Percentiles rank a stretch among this genome's conserved stretches.
phyloP scores from a whole-genome alignment of 1,140 invertebrate genomes.

The Drosophila fuyamai region DNA sequence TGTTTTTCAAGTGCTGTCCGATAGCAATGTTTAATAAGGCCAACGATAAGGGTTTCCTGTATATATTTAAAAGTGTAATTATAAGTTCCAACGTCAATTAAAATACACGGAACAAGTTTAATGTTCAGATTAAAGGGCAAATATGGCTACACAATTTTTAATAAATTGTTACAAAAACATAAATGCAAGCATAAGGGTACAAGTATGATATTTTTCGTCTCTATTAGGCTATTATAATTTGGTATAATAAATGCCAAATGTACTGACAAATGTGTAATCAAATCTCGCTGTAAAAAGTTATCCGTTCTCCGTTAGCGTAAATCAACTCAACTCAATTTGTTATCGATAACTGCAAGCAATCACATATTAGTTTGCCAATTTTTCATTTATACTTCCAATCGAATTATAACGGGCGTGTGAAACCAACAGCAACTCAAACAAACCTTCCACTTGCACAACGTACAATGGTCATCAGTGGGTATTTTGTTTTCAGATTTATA shows the following conservation, averaged over 20 bases:
- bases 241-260: too few relatives aligned
- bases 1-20: neutral
- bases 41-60: constrained; percentile 10
- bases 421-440: constrained; percentile 15
- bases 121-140: too few relatives aligned
- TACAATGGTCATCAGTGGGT: neutral
- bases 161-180: too few relatives aligned
- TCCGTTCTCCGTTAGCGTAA: constrained; percentile 7
- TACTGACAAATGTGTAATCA: neutral
- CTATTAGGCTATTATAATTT: too few relatives aligned
- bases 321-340: constrained; percentile 34
- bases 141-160: too few relatives aligned
- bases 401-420: constrained; percentile 39
- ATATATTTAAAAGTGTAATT: too few relatives aligned
- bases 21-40: constrained; percentile 20
- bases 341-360: constrained; percentile 30
- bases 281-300: neutral
- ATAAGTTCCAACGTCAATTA: too few relatives aligned
- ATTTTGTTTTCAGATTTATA: neutral
- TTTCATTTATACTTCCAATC: constrained; percentile 42
- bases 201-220: too few relatives aligned
- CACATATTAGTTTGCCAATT: constrained; percentile 30
- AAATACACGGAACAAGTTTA: too few relatives aligned
- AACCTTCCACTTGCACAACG: constrained; percentile 20
- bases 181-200: too few relatives aligned